phyloP scores from a whole-genome alignment of 2,888 invertebrate genomes.

The Athalia cordata region DNA sequence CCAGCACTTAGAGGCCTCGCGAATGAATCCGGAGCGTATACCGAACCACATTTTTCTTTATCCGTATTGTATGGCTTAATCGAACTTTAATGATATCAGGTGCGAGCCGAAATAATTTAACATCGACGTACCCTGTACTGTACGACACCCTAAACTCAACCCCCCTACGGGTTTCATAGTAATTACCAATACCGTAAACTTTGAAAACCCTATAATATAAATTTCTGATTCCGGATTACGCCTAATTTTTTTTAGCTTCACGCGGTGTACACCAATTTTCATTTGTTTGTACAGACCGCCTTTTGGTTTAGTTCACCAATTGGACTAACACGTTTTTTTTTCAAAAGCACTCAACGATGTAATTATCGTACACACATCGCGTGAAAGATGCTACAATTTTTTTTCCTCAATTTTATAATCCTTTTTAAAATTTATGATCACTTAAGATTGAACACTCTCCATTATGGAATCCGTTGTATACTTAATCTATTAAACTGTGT shows the following conservation, averaged over 20 bases:
- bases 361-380: not conserved
- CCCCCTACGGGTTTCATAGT: no score
- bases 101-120: not conserved
- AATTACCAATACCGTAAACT: no score
- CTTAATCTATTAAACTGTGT: slow-evolving; percentile 22
- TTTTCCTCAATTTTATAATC: not conserved
- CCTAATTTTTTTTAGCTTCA: not conserved
- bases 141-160: no score
- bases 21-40: slow-evolving; percentile 42
- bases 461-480: not conserved
- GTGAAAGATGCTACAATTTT: slow-evolving; percentile 13
- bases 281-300: not conserved
- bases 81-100: slow-evolving; percentile 63
- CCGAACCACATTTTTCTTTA: not conserved
- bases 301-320: no score
- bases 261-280: not conserved
- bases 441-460: not conserved
- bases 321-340: not conserved
- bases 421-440: not conserved
- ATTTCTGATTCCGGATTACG: slow-evolving; percentile 26
- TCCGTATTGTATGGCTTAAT: slow-evolving; percentile 61
- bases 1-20: slow-evolving; percentile 50
- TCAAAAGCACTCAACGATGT: not conserved
- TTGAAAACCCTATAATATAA: not conserved
- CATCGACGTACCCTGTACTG: no score